phyloP scores from a whole-genome alignment of 92 coral and sea anemone genomes.

The Diadumene lineata region DNA sequence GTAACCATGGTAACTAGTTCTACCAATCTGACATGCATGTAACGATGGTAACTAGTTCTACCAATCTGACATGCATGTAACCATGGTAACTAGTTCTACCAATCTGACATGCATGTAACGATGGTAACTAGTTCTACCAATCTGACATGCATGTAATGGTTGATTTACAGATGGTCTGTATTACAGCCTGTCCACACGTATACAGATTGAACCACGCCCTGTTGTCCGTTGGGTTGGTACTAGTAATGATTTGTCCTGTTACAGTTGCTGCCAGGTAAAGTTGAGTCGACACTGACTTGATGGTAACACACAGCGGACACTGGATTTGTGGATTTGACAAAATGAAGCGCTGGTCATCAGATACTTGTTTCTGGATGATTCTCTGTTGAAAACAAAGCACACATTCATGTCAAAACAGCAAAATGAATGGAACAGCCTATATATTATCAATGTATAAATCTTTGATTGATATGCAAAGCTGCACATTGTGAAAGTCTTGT shows the following conservation, averaged over 20 bases:
- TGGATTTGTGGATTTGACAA: background rate
- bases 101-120: no score
- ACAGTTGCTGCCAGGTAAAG: background rate
- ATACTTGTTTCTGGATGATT: background rate
- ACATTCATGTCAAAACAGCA: no score
- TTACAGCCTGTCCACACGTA: background rate
- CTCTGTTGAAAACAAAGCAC: background rate
- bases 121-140: background rate
- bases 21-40: no score
- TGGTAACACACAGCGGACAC: conserved; percentile 6
- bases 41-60: no score
- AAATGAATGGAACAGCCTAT: no score
- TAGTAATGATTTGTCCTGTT: background rate
- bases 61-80: no score
- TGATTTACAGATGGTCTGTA: conserved; percentile 4
- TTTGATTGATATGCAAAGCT: no score
- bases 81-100: no score
- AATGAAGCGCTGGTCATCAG: conserved; percentile 20
- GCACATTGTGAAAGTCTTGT: no score
- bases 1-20: no score
- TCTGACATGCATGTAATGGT: background rate
- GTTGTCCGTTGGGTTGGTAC: background rate
- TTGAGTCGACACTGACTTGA: background rate
- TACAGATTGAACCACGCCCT: conserved; percentile 17
- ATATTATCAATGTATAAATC: no score